Evolutionary conservation across 1,140 invertebrate species (phyloP), one percentile per base, ranked within the genome.

Genomic region (Neotoxoptera formosana): DNA sequence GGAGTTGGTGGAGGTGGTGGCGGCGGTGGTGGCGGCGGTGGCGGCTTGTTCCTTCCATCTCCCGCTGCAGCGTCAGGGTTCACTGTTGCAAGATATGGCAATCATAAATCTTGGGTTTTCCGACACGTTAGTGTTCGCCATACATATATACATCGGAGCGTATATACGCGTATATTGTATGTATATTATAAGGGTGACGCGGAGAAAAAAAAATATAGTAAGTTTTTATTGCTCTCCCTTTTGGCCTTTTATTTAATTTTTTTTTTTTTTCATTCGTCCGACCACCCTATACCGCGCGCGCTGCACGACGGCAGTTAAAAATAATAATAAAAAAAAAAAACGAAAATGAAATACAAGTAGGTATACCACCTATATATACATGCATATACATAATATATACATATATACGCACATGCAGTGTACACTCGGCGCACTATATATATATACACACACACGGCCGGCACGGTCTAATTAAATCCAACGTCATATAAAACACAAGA

Each of bases 401-500:
- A 51, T 17, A 51, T 17, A 51, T 17, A 23, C 6, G 56, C 1
- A 34, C 25, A 17, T 2, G 23, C 34, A 60, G 21, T 45, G 23
- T 30, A 90, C 36, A 90, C 53, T n/a, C 48, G 88, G 14, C 2
- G 23, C 36, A 76, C 60, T 76, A 76, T 76, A 76, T 53, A 53
- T 53, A 53, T 53, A 53, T 53, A 7, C 14, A 48, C 14, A 53
- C 21, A 7, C 14, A 14, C 41, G 3, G 0, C 84, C 20, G 47
- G 47, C 86, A 81, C 90, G n/a, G 48, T 93, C 91, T 93, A 93
- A 93, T 93, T 93, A 93, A 93, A 93, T 93, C 76, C 81, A 41
- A 86, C 81, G 47, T 86, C 91, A 45, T 90, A 86, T 93, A 86
- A 92, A 92, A 92, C 45, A 34, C 60, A n/a, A 91, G 90, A 81